These are phyloP conservation scores for Pontoporia blainvillei DNA, from an alignment of 2,113 vertebrate genomes.

Conservation along the genomic window DNA sequence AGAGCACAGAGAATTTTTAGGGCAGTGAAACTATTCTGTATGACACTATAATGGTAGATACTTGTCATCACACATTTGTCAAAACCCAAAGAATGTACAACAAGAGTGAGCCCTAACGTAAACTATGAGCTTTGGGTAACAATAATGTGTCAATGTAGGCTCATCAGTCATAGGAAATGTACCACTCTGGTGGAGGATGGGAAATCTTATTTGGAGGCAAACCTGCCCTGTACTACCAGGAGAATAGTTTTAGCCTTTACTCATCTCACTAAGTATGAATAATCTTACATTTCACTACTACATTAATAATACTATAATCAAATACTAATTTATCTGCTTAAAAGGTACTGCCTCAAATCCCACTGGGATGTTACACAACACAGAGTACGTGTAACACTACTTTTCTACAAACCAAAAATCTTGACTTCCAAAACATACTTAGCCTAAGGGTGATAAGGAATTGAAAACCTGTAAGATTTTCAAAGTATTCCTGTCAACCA, in stretches of 20 bases:
- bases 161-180: background rate
- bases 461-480: background rate
- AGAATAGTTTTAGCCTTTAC: background rate
- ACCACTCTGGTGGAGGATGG: background rate
- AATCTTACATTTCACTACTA: background rate
- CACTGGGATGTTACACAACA: background rate
- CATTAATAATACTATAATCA: background rate
- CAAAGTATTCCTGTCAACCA: background rate
- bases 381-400: background rate
- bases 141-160: background rate
- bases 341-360: background rate
- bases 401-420: background rate
- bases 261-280: background rate
- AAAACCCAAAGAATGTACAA: background rate
- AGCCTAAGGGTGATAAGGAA: background rate
- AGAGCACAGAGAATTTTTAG: background rate
- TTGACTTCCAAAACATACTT: background rate
- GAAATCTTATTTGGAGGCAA: background rate
- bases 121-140: background rate
- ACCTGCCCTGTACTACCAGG: background rate
- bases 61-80: background rate
- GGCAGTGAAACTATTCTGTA: background rate
- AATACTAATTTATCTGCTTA: background rate
- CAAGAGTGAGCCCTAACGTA: background rate
- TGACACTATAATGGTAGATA: background rate